phyloP scores from a whole-genome alignment of 2,113 vertebrate genomes.

The Clarias batrachus region DNA sequence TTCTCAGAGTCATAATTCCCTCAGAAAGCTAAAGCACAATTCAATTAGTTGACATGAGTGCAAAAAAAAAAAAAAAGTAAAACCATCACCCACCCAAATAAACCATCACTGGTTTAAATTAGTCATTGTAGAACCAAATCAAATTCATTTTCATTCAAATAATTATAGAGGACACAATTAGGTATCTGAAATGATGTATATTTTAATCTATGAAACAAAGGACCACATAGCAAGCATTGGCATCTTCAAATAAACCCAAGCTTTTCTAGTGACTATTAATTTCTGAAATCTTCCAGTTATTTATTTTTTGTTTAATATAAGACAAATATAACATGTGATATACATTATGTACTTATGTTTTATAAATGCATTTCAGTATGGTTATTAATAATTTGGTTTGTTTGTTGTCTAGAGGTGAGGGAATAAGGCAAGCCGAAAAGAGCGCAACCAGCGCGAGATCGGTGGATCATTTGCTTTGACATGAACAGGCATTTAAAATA shows the following conservation, averaged over 20 bases:
- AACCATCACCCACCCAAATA: not conserved
- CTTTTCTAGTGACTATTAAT: slow-evolving; percentile 56
- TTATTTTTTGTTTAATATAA: slow-evolving; percentile 57
- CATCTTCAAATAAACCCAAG: slow-evolving; percentile 69
- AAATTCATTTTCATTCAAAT: not conserved
- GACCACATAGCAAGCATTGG: slow-evolving; percentile 72
- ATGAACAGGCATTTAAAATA: slow-evolving; percentile 39
- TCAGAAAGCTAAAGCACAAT: not conserved
- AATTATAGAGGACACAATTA: not conserved
- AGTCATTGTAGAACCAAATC: not conserved
- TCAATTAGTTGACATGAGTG: not conserved
- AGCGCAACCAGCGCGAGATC: slow-evolving; percentile 40
- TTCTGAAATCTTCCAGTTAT: slow-evolving; percentile 48
- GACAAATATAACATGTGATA: slow-evolving; percentile 73
- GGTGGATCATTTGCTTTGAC: slow-evolving; percentile 23
- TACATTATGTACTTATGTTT: slow-evolving; percentile 65
- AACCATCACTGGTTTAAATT: not conserved
- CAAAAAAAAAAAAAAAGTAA: not conserved
- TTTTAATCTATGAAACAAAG: slow-evolving; percentile 80
- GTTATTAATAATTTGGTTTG: slow-evolving; percentile 56
- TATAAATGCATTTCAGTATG: slow-evolving; percentile 64
- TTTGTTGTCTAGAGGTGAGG: slow-evolving; percentile 49
- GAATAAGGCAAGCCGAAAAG: slow-evolving; percentile 48
- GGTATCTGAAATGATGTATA: slow-evolving; percentile 74
- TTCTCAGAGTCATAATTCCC: slow-evolving; percentile 29